Evolutionary conservation across 92 coral and sea anemone species (phyloP).

Genomic region (Heteractis magnifica): DNA sequence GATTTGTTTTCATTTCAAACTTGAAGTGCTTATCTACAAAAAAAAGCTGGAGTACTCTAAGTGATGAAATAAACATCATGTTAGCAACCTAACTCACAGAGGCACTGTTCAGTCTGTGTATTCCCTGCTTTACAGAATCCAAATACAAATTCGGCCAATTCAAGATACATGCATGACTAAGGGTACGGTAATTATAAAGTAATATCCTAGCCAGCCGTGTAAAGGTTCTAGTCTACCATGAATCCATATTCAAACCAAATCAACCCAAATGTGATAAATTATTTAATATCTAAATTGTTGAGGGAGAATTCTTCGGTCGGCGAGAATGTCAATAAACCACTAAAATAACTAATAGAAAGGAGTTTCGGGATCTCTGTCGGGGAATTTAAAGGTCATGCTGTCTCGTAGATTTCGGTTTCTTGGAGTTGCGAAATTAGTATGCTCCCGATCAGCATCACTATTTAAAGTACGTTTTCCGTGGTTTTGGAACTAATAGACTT

Average conservation of each 20-base stretch:
- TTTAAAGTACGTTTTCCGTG: neutral
- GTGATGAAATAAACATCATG: neutral
- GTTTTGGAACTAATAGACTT: constrained; percentile 5
- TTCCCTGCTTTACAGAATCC: neutral
- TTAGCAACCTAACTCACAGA: neutral
- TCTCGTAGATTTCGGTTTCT: neutral
- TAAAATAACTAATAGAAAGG: neutral
- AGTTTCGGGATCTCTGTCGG: neutral
- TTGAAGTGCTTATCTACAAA: neutral
- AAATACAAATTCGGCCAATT: neutral
- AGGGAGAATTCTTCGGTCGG: neutral
- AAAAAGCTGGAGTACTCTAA: neutral
- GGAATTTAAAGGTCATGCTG: neutral
- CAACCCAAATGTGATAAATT: constrained; percentile 22
- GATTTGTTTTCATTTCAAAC: neutral
- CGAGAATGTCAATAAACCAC: neutral
- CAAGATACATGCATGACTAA: neutral
- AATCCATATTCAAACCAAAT: neutral
- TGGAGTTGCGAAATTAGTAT: neutral
- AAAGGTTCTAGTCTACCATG: neutral
- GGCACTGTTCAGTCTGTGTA: neutral
- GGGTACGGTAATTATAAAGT: neutral
- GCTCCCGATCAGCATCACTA: neutral
- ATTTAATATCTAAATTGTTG: constrained; percentile 3
- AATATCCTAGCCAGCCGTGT: neutral